phyloP scores from a whole-genome alignment of 2,797 vertebrate species.

The Babyrousa celebensis region DNA sequence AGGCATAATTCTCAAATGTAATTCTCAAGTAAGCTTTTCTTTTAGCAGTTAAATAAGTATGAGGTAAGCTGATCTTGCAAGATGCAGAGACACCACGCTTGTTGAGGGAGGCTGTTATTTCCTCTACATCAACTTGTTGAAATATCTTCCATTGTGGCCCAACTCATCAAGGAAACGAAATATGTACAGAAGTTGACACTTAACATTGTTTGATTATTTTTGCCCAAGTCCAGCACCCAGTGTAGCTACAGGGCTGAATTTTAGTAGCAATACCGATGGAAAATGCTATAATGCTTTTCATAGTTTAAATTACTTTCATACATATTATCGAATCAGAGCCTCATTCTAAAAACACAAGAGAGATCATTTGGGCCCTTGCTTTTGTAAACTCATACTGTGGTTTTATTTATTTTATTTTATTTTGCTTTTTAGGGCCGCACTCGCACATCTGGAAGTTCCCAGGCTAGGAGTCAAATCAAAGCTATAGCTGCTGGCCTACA shows the following conservation, averaged over 20 bases:
- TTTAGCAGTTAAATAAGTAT: not conserved
- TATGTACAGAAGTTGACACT: not conserved
- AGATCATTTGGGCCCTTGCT: not conserved
- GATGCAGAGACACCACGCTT: not conserved
- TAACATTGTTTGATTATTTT: not conserved
- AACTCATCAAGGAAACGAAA: not conserved
- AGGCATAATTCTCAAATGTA: not conserved
- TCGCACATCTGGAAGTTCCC: too few relatives aligned
- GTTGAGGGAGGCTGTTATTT: not conserved
- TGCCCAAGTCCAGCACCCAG: not conserved
- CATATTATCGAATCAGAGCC: not conserved
- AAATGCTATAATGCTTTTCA: not conserved
- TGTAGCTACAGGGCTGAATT: not conserved
- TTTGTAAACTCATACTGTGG: not conserved
- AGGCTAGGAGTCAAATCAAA: too few relatives aligned
- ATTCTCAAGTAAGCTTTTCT: not conserved
- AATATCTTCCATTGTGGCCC: not conserved
- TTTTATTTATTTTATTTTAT: too few relatives aligned
- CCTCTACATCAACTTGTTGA: not conserved
- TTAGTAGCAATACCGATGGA: not conserved
- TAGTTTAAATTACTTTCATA: conserved; percentile 24
- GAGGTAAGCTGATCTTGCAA: not conserved
- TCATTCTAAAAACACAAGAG: not conserved
- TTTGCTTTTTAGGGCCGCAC: too few relatives aligned
- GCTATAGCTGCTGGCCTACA: too few relatives aligned